Evolutionary conservation across 2,888 invertebrate species (phyloP), one percentile per base, ranked within the genome.

Genomic region (Dasypogon diadema): DNA sequence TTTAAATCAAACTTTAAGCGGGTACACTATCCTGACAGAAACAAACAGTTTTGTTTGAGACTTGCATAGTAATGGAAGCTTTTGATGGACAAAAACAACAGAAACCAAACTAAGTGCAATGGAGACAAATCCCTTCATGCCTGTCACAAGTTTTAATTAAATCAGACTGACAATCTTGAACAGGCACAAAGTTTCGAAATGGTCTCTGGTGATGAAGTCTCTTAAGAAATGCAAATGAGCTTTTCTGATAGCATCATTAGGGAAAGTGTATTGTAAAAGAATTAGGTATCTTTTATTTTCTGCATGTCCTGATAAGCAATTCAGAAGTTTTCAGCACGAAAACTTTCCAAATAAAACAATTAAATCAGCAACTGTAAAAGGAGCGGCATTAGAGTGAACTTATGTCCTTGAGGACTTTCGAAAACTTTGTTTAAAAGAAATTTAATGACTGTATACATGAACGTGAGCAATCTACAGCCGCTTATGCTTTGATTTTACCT

Each of bases 131-230:
- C 56, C 55, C 55, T 56, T 73, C 56, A 56, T 73, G 42, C 55
- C 72, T 73, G 72, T 73, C 72, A 73, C 72, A 73, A 73, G 72
- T 73, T 73, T 73, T 73, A 73, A 73, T 73, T 73, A 73, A 73
- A 73, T 73, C 55, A 56, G 56, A 34, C 22, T 56, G 56, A 37
- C 60, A 60, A 34, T 30, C 54, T 16, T 46, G 72, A 37, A 22
- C 22, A 54, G 72, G 26, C 55, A 73, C 14, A 24, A 22, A 24
- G 46, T 65, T 65, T 48, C 65, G 46, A 48, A 60, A 48, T 48
- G 24, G 48, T 65, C 48, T 65, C 24, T 65, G 65, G 65, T 48
- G 65, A 46, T 46, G 65, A 65, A 65, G 65, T 65, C 48, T 22
- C 65, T 65, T 48, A 65, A 65, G 65, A 65, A 65, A 65, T 65